Base-by-base conservation (phyloP, 1,140 invertebrate genomes). In the Onthophagus taurus region DNA sequence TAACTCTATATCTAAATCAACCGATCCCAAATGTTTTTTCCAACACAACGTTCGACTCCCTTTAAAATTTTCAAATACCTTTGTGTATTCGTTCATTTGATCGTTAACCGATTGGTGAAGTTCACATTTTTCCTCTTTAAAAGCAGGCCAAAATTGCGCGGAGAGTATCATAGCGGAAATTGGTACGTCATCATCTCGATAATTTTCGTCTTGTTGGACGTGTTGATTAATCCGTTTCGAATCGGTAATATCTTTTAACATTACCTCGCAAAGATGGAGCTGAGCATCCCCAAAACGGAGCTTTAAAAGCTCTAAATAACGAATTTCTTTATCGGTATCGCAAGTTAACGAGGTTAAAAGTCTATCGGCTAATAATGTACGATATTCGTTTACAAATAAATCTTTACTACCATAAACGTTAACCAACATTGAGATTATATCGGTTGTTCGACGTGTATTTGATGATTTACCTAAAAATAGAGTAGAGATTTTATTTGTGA, bases 391-490 rank as follows among this genome's bases (percentile, higher is more conserved):
- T 0, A 99, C 92, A 72, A 99, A 99, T 11, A 99, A 65, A 64
- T 97, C 93, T 63, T 97, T 96, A 55, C 92, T 97, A 2, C 96
- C 97, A 65, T 99, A 99, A 41, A 99, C 92, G 61, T 93, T 96
- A 0, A 99, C 92, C 8, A 99, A 71, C 83, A 97, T 97, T 30
- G 93, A 94, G 55, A 99, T 97, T 38, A 99, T 95, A 64, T 99
- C 96, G 20, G 87, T 89, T 18, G 83, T 81, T 50, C 80, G 62
- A 18, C 76, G 64, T 52, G 70, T 61, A 55, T 68, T 76, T 1
- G 31, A 29, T n/a, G 29, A 37, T 50, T 42, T 53, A 46, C 12
- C 31, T 38, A 26, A 20, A 43, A 47, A 44, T 30, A n/a, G n/a
- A n/a, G n/a, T 9, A 37, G 11, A 37, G 24, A 16, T 3, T 13